Percentiles rank a stretch among this genome's conserved stretches.
Evolutionary conservation across 2,888 invertebrate species (phyloP).

Genomic region (Heliconius hortense): DNA sequence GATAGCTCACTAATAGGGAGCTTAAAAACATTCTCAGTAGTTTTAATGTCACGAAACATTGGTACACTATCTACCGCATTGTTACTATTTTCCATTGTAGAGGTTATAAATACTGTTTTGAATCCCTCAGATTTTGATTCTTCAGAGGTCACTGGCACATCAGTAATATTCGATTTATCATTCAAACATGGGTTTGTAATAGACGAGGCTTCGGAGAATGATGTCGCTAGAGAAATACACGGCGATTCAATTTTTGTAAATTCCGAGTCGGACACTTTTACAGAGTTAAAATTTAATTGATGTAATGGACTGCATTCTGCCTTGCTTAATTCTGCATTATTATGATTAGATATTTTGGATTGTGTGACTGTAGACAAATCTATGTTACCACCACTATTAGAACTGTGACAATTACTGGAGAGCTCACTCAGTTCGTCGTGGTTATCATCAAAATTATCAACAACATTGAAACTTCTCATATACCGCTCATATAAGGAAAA

Average conservation of each 20-base stretch:
- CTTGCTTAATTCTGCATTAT: constrained; percentile 54
- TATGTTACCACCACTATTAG: constrained; percentile 64
- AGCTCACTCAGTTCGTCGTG: constrained; percentile 51
- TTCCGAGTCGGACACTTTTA: constrained; percentile 60
- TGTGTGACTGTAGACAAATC: constrained; percentile 62
- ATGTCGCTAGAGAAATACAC: constrained; percentile 57
- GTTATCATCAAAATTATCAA: constrained; percentile 57
- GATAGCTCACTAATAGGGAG: constrained; percentile 73
- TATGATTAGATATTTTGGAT: constrained; percentile 52
- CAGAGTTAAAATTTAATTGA: constrained; percentile 50
- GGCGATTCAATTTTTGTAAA: constrained; percentile 61
- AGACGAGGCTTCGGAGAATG: constrained; percentile 61
- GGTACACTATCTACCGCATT: constrained; percentile 77
- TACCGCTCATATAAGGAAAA: constrained; percentile 76
- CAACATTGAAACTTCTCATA: constrained; percentile 75
- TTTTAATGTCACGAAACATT: constrained; percentile 65
- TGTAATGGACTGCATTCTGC: constrained; percentile 54
- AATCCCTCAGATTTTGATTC: constrained; percentile 63
- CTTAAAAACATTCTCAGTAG: constrained; percentile 69
- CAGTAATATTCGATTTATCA: constrained; percentile 65
- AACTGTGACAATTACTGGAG: constrained; percentile 55
- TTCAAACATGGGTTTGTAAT: constrained; percentile 63
- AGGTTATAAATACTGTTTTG: constrained; percentile 72
- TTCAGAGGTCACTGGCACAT: constrained; percentile 64
- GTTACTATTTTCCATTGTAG: constrained; percentile 80